Conservation (phyloP, 2,888 invertebrate genomes). For the Coleophora deauratella region DNA sequence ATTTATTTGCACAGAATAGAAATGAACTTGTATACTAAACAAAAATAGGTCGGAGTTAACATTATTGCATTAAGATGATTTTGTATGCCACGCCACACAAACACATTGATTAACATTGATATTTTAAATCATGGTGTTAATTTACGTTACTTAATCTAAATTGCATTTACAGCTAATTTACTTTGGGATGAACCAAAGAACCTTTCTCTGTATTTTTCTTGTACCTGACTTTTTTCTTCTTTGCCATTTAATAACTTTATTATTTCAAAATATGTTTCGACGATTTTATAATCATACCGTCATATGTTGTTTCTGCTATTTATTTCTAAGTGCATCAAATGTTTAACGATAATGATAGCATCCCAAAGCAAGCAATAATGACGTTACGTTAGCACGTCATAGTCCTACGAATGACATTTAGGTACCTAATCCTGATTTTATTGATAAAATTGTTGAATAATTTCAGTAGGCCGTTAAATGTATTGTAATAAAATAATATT, state of each 20-base stretch:
- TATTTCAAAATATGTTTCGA: too few species aligned
- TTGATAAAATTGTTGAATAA: slow-evolving; percentile 28
- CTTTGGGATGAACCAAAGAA: slow-evolving; percentile 16
- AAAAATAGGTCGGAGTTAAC: not conserved
- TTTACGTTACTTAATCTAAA: not conserved
- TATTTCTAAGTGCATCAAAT: too few species aligned
- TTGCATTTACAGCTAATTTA: slow-evolving; percentile 8
- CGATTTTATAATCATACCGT: too few species aligned
- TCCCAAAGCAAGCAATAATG: too few species aligned
- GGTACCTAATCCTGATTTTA: too few species aligned
- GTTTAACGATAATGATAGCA: too few species aligned
- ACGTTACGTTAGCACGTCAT: too few species aligned
- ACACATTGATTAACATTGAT: not conserved
- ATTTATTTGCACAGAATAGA: too few species aligned
- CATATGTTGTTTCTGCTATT: too few species aligned
- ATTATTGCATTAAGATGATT: too few species aligned
- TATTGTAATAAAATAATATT: slow-evolving; percentile 40
- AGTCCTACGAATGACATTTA: too few species aligned
- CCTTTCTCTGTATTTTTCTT: slow-evolving; percentile 6
- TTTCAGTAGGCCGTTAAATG: slow-evolving; percentile 41
- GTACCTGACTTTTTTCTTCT: slow-evolving; percentile 14
- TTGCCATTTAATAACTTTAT: not conserved
- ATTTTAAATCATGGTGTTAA: slow-evolving; percentile 1
- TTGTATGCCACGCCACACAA: not conserved
- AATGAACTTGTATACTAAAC: not conserved